phyloP scores from a whole-genome alignment of 2,113 vertebrate genomes.

The Thamnophis sirtalis region DNA sequence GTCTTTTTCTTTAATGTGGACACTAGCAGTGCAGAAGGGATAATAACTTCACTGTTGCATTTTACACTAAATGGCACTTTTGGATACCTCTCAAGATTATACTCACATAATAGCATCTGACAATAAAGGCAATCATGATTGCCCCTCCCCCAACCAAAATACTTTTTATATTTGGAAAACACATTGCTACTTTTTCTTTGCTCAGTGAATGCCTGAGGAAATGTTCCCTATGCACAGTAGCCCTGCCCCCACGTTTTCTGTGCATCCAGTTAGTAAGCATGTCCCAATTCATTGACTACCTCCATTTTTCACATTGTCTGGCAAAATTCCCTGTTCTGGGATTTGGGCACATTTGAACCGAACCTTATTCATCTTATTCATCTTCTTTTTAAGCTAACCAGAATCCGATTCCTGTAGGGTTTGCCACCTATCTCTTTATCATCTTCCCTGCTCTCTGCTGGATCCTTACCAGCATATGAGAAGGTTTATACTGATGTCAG shows the following conservation, averaged over 20 bases:
- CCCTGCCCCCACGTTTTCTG: background rate
- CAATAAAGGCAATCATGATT: background rate
- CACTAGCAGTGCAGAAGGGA: background rate
- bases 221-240: background rate
- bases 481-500: background rate
- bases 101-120: background rate
- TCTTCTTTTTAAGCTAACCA: background rate
- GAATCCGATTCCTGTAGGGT: background rate
- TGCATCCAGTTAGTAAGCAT: background rate
- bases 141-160: background rate
- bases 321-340: background rate
- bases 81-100: background rate
- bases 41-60: background rate
- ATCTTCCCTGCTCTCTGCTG: background rate
- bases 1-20: background rate
- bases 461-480: background rate
- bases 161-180: background rate
- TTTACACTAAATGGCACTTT: background rate
- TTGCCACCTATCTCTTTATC: background rate
- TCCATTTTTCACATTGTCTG: background rate
- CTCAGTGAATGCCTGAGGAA: background rate
- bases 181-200: background rate
- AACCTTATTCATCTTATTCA: background rate
- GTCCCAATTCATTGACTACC: background rate
- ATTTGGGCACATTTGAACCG: background rate